Conservation (phyloP, 2,888 invertebrate species). For the Aphidius colemani region DNA sequence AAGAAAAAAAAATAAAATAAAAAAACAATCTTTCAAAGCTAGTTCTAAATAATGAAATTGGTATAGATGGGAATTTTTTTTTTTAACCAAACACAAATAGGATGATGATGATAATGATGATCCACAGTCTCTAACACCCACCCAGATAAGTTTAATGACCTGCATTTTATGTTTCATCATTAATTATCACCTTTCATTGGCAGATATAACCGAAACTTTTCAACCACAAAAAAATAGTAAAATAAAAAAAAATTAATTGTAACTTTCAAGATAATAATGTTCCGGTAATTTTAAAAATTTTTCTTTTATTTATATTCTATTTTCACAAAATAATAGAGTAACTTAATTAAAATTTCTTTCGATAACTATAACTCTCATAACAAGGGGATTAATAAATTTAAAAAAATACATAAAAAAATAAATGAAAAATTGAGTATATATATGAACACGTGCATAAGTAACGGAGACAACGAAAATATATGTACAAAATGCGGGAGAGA, state of each 20-base stretch:
- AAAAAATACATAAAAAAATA: neutral
- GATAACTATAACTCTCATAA: neutral
- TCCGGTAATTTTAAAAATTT: neutral
- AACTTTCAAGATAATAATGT: neutral
- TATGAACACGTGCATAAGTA: slow-evolving; percentile 1
- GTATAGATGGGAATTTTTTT: neutral
- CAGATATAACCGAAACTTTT: slow-evolving; percentile 16
- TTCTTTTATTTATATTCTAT: too few relatives aligned
- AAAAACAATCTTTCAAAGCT: neutral
- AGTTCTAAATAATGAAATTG: slow-evolving; percentile 18
- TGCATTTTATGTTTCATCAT: slow-evolving; percentile 24
- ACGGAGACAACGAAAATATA: slow-evolving; percentile 28
- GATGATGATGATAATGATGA: too few relatives aligned
- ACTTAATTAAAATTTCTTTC: neutral
- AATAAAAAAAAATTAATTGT: neutral
- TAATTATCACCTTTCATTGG: slow-evolving; percentile 26
- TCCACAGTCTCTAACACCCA: slow-evolving; percentile 16
- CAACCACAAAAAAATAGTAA: neutral
- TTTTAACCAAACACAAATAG: too few relatives aligned
- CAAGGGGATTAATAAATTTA: neutral
- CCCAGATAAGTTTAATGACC: slow-evolving; percentile 29
- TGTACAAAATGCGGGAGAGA: slow-evolving; percentile 33
- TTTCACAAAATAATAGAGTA: neutral
- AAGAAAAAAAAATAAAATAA: slow-evolving; percentile 1
- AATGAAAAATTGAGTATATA: slow-evolving; percentile 3